phyloP scores from a whole-genome alignment of 2,797 vertebrate genomes.

The Cercopithecus diana region DNA sequence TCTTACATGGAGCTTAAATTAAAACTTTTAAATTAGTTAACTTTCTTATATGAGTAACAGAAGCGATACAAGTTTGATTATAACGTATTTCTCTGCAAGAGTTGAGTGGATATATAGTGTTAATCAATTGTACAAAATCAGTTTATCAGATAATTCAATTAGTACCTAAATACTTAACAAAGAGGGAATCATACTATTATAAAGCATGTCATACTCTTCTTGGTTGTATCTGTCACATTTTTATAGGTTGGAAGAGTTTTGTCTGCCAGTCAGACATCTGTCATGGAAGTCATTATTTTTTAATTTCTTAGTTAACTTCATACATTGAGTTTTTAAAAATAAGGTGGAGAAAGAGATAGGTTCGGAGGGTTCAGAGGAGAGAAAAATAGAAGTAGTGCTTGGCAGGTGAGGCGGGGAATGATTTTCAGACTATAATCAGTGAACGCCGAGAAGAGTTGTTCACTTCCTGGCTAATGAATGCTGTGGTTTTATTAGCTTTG shows the following conservation, averaged over 20 bases:
- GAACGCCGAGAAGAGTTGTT: slow-evolving; percentile 83
- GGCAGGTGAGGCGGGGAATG: slow-evolving; percentile 80
- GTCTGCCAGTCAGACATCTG: background rate
- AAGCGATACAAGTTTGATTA: slow-evolving; percentile 33
- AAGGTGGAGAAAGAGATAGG: slow-evolving; percentile 49
- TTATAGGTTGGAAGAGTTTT: slow-evolving; percentile 12
- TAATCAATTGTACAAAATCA: slow-evolving; percentile 50
- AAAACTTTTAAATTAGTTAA: slow-evolving; percentile 49
- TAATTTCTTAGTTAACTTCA: background rate
- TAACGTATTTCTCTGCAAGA: slow-evolving; percentile 51
- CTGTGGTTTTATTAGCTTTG: slow-evolving; percentile 86
- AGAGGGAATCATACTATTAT: background rate
- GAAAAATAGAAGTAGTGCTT: slow-evolving; percentile 85
- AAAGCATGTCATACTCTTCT: slow-evolving; percentile 17
- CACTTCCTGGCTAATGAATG: slow-evolving; percentile 86
- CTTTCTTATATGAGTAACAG: slow-evolving; percentile 44
- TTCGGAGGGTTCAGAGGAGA: slow-evolving; percentile 69
- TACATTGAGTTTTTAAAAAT: slow-evolving; percentile 29
- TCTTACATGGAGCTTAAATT: background rate
- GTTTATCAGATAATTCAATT: slow-evolving; percentile 67
- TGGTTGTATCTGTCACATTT: background rate
- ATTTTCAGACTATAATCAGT: slow-evolving; percentile 84
- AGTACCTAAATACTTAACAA: slow-evolving; percentile 56
- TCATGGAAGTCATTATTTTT: background rate
- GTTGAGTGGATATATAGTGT: slow-evolving; percentile 24